A percentile compares a stretch with the other conserved stretches of the same genome.
Evolutionary conservation across 2,888 invertebrate genomes (phyloP).

Genomic region (Callosobruchus maculatus): DNA sequence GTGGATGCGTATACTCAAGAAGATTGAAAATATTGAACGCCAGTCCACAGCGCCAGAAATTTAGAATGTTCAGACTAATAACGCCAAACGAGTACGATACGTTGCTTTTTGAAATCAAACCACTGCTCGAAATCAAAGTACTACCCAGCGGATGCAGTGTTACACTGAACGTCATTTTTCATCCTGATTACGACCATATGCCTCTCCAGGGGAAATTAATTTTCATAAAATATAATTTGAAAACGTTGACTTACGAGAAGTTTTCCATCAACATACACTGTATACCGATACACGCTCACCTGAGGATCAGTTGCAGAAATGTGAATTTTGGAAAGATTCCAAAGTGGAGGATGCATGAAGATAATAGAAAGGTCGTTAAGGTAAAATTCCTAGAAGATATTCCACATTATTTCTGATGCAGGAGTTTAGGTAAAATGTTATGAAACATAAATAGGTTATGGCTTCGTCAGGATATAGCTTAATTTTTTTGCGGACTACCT

Average conservation of each 20-base stretch:
- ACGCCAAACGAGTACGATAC: constrained; percentile 22
- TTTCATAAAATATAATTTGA: constrained; percentile 21
- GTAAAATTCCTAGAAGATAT: too few species aligned
- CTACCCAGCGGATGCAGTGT: constrained; percentile 20
- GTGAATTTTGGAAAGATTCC: constrained; percentile 27
- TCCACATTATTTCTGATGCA: too few species aligned
- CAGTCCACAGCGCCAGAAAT: constrained; percentile 17
- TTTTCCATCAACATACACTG: constrained; percentile 20
- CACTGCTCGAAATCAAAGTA: constrained; percentile 22
- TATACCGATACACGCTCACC: constrained; percentile 16
- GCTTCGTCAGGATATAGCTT: too few species aligned
- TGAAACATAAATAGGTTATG: too few species aligned
- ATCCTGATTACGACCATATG: constrained; percentile 14
- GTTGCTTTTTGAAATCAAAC: constrained; percentile 19
- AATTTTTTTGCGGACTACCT: too few species aligned
- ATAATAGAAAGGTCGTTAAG: constrained; percentile 14
- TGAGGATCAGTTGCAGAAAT: constrained; percentile 16
- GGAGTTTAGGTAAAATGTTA: too few species aligned
- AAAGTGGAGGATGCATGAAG: constrained; percentile 19
- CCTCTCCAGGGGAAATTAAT: constrained; percentile 16
- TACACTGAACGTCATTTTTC: constrained; percentile 16
- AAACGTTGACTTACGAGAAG: constrained; percentile 13
- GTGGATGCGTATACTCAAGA: constrained; percentile 20
- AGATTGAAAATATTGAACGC: constrained; percentile 17
- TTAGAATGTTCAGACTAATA: constrained; percentile 16